phyloP scores from a whole-genome alignment of 1,140 invertebrate species.

The Tigriopus japonicus region DNA sequence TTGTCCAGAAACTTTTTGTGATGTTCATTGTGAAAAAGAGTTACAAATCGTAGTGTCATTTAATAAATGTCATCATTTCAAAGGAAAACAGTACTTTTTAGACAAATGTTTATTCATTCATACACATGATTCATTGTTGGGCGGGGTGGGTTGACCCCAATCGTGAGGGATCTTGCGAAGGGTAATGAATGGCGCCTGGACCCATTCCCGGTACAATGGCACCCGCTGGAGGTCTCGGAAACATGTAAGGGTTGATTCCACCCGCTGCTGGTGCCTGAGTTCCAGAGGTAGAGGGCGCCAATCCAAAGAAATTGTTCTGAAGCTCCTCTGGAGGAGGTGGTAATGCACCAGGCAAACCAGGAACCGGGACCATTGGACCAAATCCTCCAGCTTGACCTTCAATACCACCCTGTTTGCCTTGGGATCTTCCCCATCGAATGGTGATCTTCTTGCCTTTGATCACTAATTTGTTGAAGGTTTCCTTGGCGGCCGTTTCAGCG shows the following conservation, averaged over 20 bases:
- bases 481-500: slow-evolving; percentile 83
- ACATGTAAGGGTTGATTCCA: slow-evolving; percentile 18
- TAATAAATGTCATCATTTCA: too few species aligned
- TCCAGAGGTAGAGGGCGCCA: slow-evolving; percentile 30
- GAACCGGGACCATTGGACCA: slow-evolving; percentile 60
- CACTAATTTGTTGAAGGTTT: slow-evolving; percentile 88
- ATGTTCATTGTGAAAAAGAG: too few species aligned
- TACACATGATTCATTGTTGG: too few species aligned
- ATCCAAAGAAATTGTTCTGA: slow-evolving; percentile 62
- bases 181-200: slow-evolving; percentile 52
- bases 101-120: too few species aligned
- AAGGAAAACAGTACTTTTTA: too few species aligned
- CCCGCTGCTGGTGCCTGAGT: slow-evolving; percentile 22
- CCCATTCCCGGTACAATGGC: slow-evolving; percentile 28
- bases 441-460: slow-evolving; percentile 65
- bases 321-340: slow-evolving; percentile 55
- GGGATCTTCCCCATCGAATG: slow-evolving; percentile 91
- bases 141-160: slow-evolving; percentile 39
- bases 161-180: slow-evolving; percentile 76
- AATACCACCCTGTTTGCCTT: slow-evolving; percentile 37
- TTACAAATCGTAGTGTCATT: too few species aligned
- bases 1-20: too few species aligned
- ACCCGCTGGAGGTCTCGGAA: slow-evolving; percentile 18
- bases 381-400: slow-evolving; percentile 41
- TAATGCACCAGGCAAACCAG: slow-evolving; percentile 32